Conservation (phyloP, 2,797 vertebrate genomes). For the Helarctos malayanus region DNA sequence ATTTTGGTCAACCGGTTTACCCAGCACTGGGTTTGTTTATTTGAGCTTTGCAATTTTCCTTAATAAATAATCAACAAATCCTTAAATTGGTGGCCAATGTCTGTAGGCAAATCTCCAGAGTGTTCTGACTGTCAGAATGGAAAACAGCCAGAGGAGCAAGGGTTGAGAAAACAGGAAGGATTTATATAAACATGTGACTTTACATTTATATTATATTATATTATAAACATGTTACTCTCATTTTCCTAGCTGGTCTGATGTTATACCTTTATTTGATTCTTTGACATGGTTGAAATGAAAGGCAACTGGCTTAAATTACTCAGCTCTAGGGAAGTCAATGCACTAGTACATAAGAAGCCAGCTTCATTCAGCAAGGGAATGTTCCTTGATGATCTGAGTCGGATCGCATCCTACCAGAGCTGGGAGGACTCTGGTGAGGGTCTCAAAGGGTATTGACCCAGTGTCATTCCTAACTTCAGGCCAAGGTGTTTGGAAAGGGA, state of each 20-base stretch:
- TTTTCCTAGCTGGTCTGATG: slow-evolving; percentile 57
- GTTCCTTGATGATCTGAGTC: background rate
- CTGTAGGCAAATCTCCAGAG: slow-evolving; percentile 41
- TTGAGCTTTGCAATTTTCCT: slow-evolving; percentile 70
- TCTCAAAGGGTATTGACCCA: background rate
- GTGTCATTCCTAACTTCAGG: background rate
- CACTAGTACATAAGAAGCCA: background rate
- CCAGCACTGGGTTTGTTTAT: slow-evolving; percentile 33
- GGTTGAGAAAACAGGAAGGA: slow-evolving; percentile 78
- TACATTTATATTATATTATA: slow-evolving; percentile 51
- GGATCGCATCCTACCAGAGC: background rate
- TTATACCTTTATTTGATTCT: slow-evolving; percentile 72
- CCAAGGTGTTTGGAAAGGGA: background rate
- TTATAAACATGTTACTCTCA: slow-evolving; percentile 75
- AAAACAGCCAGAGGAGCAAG: slow-evolving; percentile 64
- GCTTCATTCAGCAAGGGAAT: background rate
- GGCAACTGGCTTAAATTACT: slow-evolving; percentile 63
- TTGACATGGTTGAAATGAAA: slow-evolving; percentile 79
- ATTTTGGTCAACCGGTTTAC: slow-evolving; percentile 22
- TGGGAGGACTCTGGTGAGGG: background rate
- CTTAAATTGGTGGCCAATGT: slow-evolving; percentile 26
- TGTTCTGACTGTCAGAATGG: slow-evolving; percentile 9
- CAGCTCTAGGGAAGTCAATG: slow-evolving; percentile 21
- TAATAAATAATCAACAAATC: slow-evolving; percentile 67
- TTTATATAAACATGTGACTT: slow-evolving; percentile 79